A percentile compares a stretch with the other conserved stretches of the same genome.
Conservation (phyloP, 2,888 invertebrate genomes). For the Drosophila flavopinicola region DNA sequence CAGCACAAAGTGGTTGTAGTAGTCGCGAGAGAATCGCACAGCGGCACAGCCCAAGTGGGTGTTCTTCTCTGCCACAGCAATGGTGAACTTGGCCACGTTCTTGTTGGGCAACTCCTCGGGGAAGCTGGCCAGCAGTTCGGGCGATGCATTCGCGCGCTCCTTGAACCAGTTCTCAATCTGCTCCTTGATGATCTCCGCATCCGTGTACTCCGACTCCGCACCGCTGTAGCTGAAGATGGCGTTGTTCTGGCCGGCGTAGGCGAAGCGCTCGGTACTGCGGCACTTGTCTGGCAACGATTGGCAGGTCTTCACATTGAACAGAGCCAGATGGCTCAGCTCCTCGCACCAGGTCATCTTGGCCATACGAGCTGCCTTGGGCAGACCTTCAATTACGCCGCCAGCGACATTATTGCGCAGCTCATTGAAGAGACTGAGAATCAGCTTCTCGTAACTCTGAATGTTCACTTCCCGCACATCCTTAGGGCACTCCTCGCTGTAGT, state of each 20-base stretch:
- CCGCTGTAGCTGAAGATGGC: conserved; percentile 67
- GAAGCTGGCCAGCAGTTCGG: conserved; percentile 52
- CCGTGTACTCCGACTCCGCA: conserved; percentile 54
- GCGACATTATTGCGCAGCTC: conserved; percentile 56
- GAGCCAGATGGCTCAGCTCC: conserved; percentile 56
- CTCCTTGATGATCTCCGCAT: conserved; percentile 63
- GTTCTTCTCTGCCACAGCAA: conserved; percentile 59
- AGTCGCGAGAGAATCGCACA: conserved; percentile 47
- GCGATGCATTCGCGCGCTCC: conserved; percentile 48
- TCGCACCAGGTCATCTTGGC: conserved; percentile 67
- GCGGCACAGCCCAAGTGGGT: conserved; percentile 64
- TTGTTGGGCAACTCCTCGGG: conserved; percentile 57
- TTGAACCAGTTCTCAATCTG: conserved; percentile 63
- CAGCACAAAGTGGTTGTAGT: conserved; percentile 55
- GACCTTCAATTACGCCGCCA: conserved; percentile 43
- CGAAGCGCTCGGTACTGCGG: conserved; percentile 64
- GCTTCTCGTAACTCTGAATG: conserved; percentile 41
- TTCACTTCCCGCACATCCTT: conserved; percentile 38
- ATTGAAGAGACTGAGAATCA: conserved; percentile 54
- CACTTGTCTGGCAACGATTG: conserved; percentile 57
- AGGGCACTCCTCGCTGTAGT: conserved; percentile 54
- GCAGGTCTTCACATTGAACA: conserved; percentile 60
- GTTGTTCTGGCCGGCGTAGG: conserved; percentile 61
- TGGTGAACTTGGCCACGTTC: conserved; percentile 58
- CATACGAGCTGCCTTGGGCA: conserved; percentile 61